These are phyloP conservation scores for Pinctada fucata DNA, from an alignment of 2,888 invertebrate genomes.

Conservation along the genomic window DNA sequence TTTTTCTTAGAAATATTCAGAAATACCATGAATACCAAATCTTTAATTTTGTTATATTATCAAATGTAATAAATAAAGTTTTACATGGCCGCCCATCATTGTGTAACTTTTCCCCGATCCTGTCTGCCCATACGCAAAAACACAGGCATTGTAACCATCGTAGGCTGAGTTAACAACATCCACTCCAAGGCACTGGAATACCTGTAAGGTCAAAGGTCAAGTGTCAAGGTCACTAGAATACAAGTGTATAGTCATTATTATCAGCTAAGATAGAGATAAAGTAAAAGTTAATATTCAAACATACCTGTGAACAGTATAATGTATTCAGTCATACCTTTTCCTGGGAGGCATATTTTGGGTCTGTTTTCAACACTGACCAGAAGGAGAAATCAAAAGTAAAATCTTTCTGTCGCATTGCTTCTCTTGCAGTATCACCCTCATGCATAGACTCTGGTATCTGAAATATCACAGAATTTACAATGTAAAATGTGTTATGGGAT, in stretches of 20 bases:
- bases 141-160: constrained; percentile 89
- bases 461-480: constrained; percentile 7
- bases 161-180: constrained; percentile 82
- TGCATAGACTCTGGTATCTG: constrained; percentile 57
- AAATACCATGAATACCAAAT: too few species aligned
- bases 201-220: constrained; percentile 75
- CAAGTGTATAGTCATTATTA: too few species aligned
- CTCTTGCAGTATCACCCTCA: constrained; percentile 65
- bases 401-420: constrained; percentile 67
- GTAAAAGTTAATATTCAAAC: not conserved
- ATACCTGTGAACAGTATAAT: not conserved
- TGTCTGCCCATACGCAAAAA: constrained; percentile 94
- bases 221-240: too few species aligned
- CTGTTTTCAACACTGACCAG: constrained; percentile 66
- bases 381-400: constrained; percentile 76
- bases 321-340: constrained; percentile 59
- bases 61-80: constrained; percentile 11
- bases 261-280: not conserved
- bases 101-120: constrained; percentile 94
- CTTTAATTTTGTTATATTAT: too few species aligned
- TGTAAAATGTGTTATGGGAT: not conserved
- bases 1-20: too few species aligned
- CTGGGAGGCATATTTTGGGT: constrained; percentile 66
- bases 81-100: constrained; percentile 87
- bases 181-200: constrained; percentile 83